Evolutionary conservation across 1,140 invertebrate species (phyloP).

Genomic region (Drosophila seguyi): DNA sequence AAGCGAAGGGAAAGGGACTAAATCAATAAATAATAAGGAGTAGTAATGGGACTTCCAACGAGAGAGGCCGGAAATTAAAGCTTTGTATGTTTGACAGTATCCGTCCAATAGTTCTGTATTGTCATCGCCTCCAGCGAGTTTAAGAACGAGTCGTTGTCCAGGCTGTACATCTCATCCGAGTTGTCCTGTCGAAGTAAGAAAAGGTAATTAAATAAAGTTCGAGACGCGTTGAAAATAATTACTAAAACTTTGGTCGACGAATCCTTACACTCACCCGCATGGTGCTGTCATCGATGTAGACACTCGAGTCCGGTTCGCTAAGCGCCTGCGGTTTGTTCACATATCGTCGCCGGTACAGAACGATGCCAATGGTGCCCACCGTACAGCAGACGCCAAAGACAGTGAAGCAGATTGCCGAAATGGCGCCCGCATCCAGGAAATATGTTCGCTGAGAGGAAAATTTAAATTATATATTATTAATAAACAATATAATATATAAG

Average conservation of each 20-base stretch:
- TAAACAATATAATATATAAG: too few species aligned
- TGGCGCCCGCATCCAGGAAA: slow-evolving; percentile 89
- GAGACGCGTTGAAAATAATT: rapidly evolving
- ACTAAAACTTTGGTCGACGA: slow-evolving; percentile 49
- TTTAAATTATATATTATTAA: not conserved
- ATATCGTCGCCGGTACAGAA: slow-evolving; percentile 91
- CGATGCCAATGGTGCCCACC: slow-evolving; percentile 89
- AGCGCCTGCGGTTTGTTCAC: slow-evolving; percentile 93
- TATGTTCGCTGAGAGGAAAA: slow-evolving; percentile 66
- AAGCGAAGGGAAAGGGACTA: slow-evolving; percentile 5
- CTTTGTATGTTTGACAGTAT: slow-evolving; percentile 96
- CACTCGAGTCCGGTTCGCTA: slow-evolving; percentile 94
- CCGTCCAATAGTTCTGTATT: slow-evolving; percentile 97
- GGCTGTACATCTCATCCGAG: slow-evolving; percentile 96
- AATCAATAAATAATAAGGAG: slow-evolving; percentile 12
- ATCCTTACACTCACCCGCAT: slow-evolving; percentile 90
- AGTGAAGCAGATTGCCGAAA: slow-evolving; percentile 90
- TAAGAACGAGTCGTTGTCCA: slow-evolving; percentile 96
- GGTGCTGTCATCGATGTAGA: slow-evolving; percentile 95
- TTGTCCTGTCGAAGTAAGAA: slow-evolving; percentile 89
- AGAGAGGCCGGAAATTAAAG: slow-evolving; percentile 87
- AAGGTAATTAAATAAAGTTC: not conserved
- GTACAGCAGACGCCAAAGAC: slow-evolving; percentile 88
- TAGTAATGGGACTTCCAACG: slow-evolving; percentile 26
- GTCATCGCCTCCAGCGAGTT: slow-evolving; percentile 96